These are phyloP conservation scores for Lepidurus arcticus DNA, from an alignment of 1,140 invertebrate genomes.

Conservation along the genomic window DNA sequence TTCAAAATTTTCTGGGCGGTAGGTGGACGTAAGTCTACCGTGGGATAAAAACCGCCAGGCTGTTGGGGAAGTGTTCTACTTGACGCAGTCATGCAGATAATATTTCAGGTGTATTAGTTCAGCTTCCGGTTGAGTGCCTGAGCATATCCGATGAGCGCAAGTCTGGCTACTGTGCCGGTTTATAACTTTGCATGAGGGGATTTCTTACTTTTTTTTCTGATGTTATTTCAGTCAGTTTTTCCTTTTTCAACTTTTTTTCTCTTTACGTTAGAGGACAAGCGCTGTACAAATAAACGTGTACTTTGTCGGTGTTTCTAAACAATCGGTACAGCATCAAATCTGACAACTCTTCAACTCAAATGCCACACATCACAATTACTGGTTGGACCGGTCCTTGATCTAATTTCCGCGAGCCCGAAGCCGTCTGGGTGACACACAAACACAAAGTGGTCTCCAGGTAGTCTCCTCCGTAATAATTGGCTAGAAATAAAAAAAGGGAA, in stretches of 20 bases:
- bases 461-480: neutral
- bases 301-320: neutral
- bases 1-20: neutral
- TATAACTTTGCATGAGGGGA: neutral
- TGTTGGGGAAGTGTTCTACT: neutral
- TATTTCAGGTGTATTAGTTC: constrained; percentile 15
- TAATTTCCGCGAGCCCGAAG: neutral
- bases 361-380: constrained; percentile 3
- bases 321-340: neutral
- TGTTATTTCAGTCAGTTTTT: neutral
- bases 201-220: too few species aligned
- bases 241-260: neutral
- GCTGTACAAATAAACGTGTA: neutral
- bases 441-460: constrained; percentile 11
- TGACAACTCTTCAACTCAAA: constrained; percentile 14
- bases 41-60: neutral
- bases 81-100: neutral
- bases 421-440: neutral
- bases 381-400: constrained; percentile 1
- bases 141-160: constrained; percentile 18
- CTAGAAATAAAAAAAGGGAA: neutral
- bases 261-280: neutral
- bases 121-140: constrained; percentile 13
- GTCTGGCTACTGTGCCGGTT: neutral
- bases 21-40: neutral